Evolutionary conservation across 1,140 invertebrate genomes (phyloP).

Genomic region (Hylaeus volcanicus): DNA sequence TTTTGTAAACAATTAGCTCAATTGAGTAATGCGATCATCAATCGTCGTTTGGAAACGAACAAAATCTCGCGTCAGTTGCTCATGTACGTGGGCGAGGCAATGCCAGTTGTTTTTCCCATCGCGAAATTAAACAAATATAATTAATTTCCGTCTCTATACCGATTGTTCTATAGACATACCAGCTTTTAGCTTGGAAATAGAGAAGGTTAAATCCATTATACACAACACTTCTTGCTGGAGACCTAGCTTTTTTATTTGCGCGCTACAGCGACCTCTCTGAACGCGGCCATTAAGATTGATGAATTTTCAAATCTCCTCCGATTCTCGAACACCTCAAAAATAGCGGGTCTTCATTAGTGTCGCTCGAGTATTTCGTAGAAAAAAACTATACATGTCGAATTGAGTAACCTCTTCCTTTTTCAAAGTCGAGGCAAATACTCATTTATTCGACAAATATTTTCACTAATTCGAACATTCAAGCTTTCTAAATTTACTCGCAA

Average conservation of each 20-base stretch:
- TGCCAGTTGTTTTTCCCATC: slow-evolving; percentile 46
- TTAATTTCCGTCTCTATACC: slow-evolving; percentile 51
- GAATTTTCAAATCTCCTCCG: neutral
- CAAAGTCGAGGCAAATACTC: too few relatives aligned
- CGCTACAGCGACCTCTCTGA: slow-evolving; percentile 2
- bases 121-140: slow-evolving; percentile 64
- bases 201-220: slow-evolving; percentile 53
- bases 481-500: too few relatives aligned
- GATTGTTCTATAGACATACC: neutral
- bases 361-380: neutral
- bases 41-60: neutral
- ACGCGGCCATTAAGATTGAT: neutral
- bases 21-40: too few relatives aligned
- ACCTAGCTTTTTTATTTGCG: slow-evolving; percentile 50
- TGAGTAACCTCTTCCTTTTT: too few relatives aligned
- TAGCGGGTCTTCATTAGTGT: neutral
- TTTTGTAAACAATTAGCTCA: too few relatives aligned
- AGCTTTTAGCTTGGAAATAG: neutral
- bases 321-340: neutral
- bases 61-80: neutral
- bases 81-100: slow-evolving; percentile 14
- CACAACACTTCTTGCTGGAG: slow-evolving; percentile 30
- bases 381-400: too few relatives aligned
- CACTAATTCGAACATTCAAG: too few relatives aligned
- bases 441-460: too few relatives aligned